Base-by-base conservation (phyloP, 2,113 vertebrate species). In the Beaufortia kweichowensis region DNA sequence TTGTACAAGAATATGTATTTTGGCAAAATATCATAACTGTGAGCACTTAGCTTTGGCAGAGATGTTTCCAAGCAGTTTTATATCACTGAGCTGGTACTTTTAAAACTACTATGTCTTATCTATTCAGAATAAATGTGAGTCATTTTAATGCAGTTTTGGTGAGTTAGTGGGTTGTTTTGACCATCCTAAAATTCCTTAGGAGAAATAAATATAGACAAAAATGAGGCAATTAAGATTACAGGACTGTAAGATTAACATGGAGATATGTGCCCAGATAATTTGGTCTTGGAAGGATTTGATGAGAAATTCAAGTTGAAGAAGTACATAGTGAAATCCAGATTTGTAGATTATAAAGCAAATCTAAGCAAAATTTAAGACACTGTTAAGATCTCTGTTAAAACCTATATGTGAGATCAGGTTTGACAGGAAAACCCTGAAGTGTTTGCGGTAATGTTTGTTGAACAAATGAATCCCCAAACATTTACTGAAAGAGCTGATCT, bases 101-200 rank as follows among this genome's bases (percentile, higher is more conserved):
- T n/a, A n/a, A n/a, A n/a, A n/a, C n/a, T 65, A 35, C 39, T 35
- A 66, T 48, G 23, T 48, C 41, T 66, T 48, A 66, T 66, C 64
- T 48, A 4, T 48, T 28, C 2, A 28, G 17, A 19, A 2, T 46
- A 19, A 28, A 39, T 39, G 35, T n/a, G n/a, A n/a, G n/a, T n/a
- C n/a, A n/a, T n/a, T n/a, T n/a, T n/a, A n/a, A n/a, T n/a, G n/a
- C n/a, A n/a, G n/a, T n/a, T n/a, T n/a, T n/a, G n/a, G n/a, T n/a
- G n/a, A n/a, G n/a, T n/a, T n/a, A n/a, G n/a, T n/a, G n/a, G n/a
- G n/a, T n/a, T n/a, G n/a, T n/a, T n/a, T n/a, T n/a, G n/a, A n/a
- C n/a, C n/a, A n/a, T n/a, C n/a, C n/a, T n/a, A n/a, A n/a, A n/a
- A n/a, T n/a, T n/a, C n/a, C n/a, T n/a, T n/a, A n/a, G n/a, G n/a